phyloP scores from a whole-genome alignment of 2,113 vertebrate genomes.

The Perognathus longimembris region DNA sequence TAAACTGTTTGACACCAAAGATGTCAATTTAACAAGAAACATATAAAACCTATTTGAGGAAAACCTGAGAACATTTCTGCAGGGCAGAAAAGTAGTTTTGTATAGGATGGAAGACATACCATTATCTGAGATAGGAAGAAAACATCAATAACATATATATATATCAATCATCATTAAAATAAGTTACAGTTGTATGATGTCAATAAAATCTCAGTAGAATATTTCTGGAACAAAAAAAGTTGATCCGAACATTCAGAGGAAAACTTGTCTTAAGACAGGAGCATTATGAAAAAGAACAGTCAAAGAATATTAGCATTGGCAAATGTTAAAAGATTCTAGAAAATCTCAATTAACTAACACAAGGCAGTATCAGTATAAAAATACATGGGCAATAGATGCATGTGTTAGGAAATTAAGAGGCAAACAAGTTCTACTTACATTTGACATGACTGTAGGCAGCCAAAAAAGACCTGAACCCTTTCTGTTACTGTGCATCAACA shows the following conservation, averaged over 20 bases:
- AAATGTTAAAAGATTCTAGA: not conserved
- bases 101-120: not conserved
- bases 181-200: conserved; percentile 2
- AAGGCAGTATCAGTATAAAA: not conserved
- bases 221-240: not conserved
- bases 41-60: not conserved
- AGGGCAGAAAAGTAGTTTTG: not conserved
- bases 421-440: not conserved
- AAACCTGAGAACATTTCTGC: conserved; percentile 20
- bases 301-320: not conserved
- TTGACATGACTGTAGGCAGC: not conserved
- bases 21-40: conserved; percentile 7
- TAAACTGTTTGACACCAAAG: conserved; percentile 6
- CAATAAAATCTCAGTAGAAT: conserved; percentile 25
- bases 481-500: not conserved
- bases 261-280: conserved; percentile 20
- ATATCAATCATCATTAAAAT: not conserved
- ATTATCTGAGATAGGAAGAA: not conserved
- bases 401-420: not conserved
- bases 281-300: not conserved
- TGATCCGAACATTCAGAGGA: conserved; percentile 40
- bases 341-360: conserved; percentile 20
- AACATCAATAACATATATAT: not conserved
- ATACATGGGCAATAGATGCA: not conserved
- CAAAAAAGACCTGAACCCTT: not conserved